Conservation (phyloP, 2,888 invertebrate species). For the Mesorhabditis belari region DNA sequence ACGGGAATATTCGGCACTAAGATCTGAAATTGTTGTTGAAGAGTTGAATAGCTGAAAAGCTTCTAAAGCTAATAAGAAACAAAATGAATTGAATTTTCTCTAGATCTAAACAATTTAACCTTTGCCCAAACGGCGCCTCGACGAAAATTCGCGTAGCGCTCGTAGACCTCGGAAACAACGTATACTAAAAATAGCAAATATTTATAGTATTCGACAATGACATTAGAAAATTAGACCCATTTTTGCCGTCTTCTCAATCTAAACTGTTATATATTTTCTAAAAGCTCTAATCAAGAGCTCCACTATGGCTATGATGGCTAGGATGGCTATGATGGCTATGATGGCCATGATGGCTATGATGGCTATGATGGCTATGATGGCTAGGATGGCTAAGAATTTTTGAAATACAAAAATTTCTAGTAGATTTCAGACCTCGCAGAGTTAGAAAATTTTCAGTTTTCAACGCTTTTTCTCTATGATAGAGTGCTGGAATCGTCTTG, state of each 20-base stretch:
- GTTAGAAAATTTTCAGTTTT: no score
- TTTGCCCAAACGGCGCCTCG: constrained; percentile 54
- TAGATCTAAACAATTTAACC: neutral
- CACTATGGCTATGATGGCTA: neutral
- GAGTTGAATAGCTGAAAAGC: neutral
- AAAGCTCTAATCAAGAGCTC: neutral
- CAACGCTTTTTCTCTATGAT: no score
- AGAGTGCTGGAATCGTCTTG: no score
- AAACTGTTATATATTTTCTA: neutral
- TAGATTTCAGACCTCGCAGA: neutral
- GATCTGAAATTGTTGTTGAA: constrained; percentile 14
- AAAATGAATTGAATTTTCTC: neutral
- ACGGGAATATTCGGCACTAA: constrained; percentile 53
- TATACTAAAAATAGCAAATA: constrained; percentile 37
- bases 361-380: no score
- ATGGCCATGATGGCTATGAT: no score
- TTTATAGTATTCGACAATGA: no score
- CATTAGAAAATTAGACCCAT: no score
- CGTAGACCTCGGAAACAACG: constrained; percentile 52
- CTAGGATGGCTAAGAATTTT: no score
- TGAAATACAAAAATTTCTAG: neutral
- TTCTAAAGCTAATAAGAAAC: neutral
- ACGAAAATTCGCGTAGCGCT: constrained; percentile 50
- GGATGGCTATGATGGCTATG: no score
- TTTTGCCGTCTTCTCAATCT: neutral